Conservation (phyloP, 2,888 invertebrate species). For the Sussaba pulchella region DNA sequence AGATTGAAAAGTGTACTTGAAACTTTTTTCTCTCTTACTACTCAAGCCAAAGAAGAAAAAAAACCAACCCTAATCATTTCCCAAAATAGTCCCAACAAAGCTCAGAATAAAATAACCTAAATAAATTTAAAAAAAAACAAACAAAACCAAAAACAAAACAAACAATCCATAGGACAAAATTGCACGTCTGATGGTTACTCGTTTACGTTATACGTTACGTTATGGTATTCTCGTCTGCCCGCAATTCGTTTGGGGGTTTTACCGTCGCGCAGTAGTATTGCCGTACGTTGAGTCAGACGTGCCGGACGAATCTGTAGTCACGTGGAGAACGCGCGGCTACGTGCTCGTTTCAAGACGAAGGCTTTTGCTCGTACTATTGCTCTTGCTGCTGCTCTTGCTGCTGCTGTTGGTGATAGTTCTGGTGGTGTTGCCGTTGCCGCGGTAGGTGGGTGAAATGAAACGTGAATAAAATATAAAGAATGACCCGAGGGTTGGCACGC, state of each 20-base stretch:
- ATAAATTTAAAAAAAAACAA: no score
- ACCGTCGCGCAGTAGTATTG: neutral
- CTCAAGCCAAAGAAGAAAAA: no score
- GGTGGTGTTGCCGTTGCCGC: neutral
- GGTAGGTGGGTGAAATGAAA: constrained; percentile 55
- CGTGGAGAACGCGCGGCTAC: constrained; percentile 19
- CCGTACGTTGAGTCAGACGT: neutral
- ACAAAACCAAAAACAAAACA: no score
- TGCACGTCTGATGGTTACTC: neutral
- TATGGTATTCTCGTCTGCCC: constrained; percentile 12
- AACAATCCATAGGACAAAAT: no score
- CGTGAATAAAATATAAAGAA: constrained; percentile 65
- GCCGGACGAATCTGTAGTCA: constrained; percentile 13
- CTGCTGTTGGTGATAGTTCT: no score
- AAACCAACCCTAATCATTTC: no score
- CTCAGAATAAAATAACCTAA: no score
- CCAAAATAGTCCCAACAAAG: no score
- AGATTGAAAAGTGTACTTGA: no score
- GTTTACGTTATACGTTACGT: constrained; percentile 10
- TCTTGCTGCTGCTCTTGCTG: no score
- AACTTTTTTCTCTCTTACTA: no score
- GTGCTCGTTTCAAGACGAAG: constrained; percentile 49
- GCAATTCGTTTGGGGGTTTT: constrained; percentile 14
- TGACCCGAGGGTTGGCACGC: constrained; percentile 41
- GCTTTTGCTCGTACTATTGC: no score